Percentiles rank a stretch among this genome's conserved stretches.
Conservation (phyloP, 2,797 vertebrate genomes). For the Neosilurus mollespiculum region DNA sequence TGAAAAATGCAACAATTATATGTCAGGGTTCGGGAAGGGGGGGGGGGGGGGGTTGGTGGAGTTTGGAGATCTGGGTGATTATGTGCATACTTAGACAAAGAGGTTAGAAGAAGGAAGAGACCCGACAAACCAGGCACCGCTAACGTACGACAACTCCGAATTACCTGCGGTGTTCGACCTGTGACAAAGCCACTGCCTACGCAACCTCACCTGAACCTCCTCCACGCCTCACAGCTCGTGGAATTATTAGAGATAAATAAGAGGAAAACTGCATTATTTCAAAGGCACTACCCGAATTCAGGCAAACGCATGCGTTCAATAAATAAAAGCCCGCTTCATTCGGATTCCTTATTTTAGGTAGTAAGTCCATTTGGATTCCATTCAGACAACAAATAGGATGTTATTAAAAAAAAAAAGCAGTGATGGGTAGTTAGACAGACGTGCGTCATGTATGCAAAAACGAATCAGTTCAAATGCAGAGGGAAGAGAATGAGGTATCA, state of each 20-base stretch:
- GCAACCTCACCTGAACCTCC: conserved; percentile 27
- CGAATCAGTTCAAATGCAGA: not conserved
- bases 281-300: conserved; percentile 77
- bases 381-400: not conserved
- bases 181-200: conserved; percentile 29
- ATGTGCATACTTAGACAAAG: conserved; percentile 42
- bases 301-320: conserved; percentile 63
- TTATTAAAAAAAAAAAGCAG: not conserved
- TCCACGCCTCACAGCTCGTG: conserved; percentile 19
- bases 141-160: conserved; percentile 13
- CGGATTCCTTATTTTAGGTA: conserved; percentile 51
- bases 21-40: conserved; percentile 30
- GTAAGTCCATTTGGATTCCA: conserved; percentile 51
- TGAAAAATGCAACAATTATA: conserved; percentile 50
- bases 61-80: not conserved
- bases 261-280: conserved; percentile 60
- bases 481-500: conserved; percentile 14
- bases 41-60: not conserved
- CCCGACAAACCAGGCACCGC: conserved; percentile 33
- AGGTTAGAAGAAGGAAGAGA: conserved; percentile 28
- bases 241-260: conserved; percentile 27
- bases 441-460: not conserved
- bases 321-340: conserved; percentile 52
- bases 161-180: conserved; percentile 10
- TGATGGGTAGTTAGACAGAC: not conserved